phyloP scores from a whole-genome alignment of 2,888 invertebrate species.

The Lithophane semibrunnea region DNA sequence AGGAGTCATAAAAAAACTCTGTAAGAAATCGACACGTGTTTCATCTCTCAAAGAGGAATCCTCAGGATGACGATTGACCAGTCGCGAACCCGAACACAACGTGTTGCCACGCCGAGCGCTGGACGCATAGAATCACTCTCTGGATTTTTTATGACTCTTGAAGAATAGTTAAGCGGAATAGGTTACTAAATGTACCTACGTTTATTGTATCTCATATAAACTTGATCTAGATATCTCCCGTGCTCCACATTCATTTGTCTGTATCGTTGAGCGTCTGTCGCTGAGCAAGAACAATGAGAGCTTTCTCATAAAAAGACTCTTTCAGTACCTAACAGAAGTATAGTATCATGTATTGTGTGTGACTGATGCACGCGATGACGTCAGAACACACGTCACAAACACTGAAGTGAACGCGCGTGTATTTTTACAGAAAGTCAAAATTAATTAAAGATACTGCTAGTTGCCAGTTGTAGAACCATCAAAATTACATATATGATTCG shows the following conservation, averaged over 20 bases:
- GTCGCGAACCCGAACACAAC: too few relatives aligned
- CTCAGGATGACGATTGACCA: too few relatives aligned
- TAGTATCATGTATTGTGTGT: slow-evolving; percentile 17
- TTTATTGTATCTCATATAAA: not conserved
- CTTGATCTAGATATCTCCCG: not conserved
- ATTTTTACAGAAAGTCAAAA: not conserved
- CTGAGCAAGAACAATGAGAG: slow-evolving; percentile 15
- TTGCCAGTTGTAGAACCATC: not conserved
- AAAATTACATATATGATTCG: not conserved
- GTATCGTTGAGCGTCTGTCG: slow-evolving; percentile 3
- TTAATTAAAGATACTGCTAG: too few relatives aligned
- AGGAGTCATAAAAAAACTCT: too few relatives aligned
- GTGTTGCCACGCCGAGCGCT: too few relatives aligned
- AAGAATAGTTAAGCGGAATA: too few relatives aligned
- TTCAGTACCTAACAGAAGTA: not conserved
- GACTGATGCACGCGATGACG: not conserved
- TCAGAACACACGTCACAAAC: not conserved
- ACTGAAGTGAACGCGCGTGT: not conserved
- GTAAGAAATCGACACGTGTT: too few relatives aligned
- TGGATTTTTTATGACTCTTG: too few relatives aligned
- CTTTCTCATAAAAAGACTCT: slow-evolving; percentile 13
- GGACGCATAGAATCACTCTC: too few relatives aligned
- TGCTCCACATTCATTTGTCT: slow-evolving; percentile 22
- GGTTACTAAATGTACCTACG: too few relatives aligned
- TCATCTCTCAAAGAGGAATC: too few relatives aligned